These are phyloP conservation scores for Bombyx mandarina DNA, from an alignment of 1,140 invertebrate genomes.

Conservation along the genomic window DNA sequence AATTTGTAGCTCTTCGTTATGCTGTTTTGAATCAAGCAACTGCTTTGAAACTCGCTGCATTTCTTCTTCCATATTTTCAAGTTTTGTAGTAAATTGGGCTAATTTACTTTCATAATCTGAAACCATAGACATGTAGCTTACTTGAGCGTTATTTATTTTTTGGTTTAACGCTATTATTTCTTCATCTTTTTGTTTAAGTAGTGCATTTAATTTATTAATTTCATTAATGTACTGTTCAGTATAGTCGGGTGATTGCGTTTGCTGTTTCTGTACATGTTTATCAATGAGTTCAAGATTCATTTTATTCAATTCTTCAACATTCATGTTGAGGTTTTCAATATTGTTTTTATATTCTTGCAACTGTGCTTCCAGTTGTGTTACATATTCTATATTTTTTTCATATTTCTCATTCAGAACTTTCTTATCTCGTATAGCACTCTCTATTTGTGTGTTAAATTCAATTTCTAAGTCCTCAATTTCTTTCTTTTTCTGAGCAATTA, in stretches of 20 bases:
- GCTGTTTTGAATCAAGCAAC: constrained; percentile 17
- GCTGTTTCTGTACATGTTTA: constrained; percentile 17
- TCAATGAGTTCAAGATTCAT: constrained; percentile 44
- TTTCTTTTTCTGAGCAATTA: constrained; percentile 64
- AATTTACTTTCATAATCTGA: constrained; percentile 37
- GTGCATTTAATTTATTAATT: constrained; percentile 57
- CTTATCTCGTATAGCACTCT: constrained; percentile 70
- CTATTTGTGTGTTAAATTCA: constrained; percentile 75
- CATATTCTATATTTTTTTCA: constrained; percentile 70
- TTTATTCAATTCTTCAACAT: constrained; percentile 37
- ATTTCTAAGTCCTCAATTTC: constrained; percentile 75
- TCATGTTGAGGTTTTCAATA: constrained; percentile 37
- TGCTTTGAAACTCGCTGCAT: constrained; percentile 25
- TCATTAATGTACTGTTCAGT: constrained; percentile 59
- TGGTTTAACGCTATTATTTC: constrained; percentile 47
- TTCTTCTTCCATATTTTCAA: constrained; percentile 24
- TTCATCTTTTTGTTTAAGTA: constrained; percentile 41
- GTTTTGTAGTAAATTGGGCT: constrained; percentile 26
- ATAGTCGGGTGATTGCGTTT: constrained; percentile 35
- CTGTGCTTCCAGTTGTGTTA: constrained; percentile 53
- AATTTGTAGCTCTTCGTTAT: constrained; percentile 34
- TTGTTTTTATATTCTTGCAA: constrained; percentile 44
- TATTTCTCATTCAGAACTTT: constrained; percentile 69
- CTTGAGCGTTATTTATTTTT: constrained; percentile 33
- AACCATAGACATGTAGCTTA: constrained; percentile 23